Base-by-base conservation (phyloP, 2,888 invertebrate species). In the Acanthoscelides obtectus region DNA sequence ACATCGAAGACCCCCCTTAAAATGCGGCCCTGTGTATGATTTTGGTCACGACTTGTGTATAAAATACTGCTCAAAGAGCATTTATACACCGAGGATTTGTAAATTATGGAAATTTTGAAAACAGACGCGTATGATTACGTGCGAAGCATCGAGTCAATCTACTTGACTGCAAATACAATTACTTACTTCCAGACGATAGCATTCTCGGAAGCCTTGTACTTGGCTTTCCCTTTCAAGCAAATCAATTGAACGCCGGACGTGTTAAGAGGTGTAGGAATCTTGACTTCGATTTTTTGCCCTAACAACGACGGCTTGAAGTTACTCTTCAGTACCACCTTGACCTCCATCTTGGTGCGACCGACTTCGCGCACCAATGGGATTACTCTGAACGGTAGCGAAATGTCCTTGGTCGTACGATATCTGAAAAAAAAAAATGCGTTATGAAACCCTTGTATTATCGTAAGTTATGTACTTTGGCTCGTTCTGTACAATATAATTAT, bases 131-230 rank as follows among this genome's bases (percentile, higher is more conserved):
- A n/a, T n/a, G n/a, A n/a, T n/a, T n/a, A n/a, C n/a, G n/a, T n/a
- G n/a, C n/a, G n/a, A n/a, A n/a, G n/a, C n/a, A n/a, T n/a, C n/a
- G n/a, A n/a, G n/a, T n/a, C n/a, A n/a, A n/a, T n/a, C n/a, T n/a
- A n/a, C n/a, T n/a, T n/a, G n/a, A n/a, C n/a, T n/a, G n/a, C n/a
- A n/a, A n/a, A n/a, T n/a, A n/a, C n/a, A n/a, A n/a, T n/a, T n/a
- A 89, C 93, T 91, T 84, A 95, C 93, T 98, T 98, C 92, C 92
- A 92, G n/a, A 92, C 91, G 80, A 99, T 99, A 69, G 99, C 99
- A 86, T 99, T 99, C 87, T 99, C 99, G 0, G 98, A 98, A 0
- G 99, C 97, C 88, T 99, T 99, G 86, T 99, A 99, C 85, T 99
- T 99, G 64, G 99, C 99, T 84, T 99, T 99, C 3, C 99, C 99